Percentiles rank a stretch among this genome's conserved stretches.
These are phyloP conservation scores for Cheiracanthium punctorium DNA, from an alignment of 2,888 invertebrate species.

Conservation along the genomic window DNA sequence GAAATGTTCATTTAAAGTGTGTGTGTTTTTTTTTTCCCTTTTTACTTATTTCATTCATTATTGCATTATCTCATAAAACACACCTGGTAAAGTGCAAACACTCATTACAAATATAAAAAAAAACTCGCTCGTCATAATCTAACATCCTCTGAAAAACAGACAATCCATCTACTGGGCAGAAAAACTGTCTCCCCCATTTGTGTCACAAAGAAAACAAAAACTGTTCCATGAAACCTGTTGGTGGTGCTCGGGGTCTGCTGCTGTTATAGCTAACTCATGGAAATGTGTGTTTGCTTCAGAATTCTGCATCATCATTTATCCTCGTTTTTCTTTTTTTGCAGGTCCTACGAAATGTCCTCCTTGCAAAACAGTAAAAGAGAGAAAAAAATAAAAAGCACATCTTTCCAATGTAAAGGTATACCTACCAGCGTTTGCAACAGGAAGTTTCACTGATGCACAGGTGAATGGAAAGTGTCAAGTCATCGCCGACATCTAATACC, in stretches of 20 bases:
- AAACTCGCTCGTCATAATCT: neutral
- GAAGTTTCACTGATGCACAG: slow-evolving; percentile 23
- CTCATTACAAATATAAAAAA: no score
- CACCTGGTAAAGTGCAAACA: neutral
- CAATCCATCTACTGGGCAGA: no score
- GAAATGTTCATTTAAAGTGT: no score
- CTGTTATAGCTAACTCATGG: no score
- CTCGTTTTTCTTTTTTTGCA: neutral
- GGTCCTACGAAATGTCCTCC: neutral
- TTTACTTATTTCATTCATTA: no score
- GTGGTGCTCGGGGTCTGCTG: no score
- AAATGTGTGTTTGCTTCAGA: no score
- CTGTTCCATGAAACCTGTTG: no score
- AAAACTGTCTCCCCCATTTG: neutral
- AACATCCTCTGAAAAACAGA: neutral
- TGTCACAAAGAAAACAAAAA: neutral
- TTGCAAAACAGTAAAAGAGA: no score
- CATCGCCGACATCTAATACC: slow-evolving; percentile 36
- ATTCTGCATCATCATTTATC: neutral
- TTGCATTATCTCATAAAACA: no score
- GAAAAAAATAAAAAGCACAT: no score
- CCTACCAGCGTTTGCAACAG: slow-evolving; percentile 22
- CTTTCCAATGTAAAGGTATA: slow-evolving; percentile 35
- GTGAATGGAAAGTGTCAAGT: slow-evolving; percentile 59
- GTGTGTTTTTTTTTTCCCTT: no score